A percentile compares a stretch with the other conserved stretches of the same genome.
Evolutionary conservation across 2,888 invertebrate genomes (phyloP).

Genomic region (Melinaea marsaeus): DNA sequence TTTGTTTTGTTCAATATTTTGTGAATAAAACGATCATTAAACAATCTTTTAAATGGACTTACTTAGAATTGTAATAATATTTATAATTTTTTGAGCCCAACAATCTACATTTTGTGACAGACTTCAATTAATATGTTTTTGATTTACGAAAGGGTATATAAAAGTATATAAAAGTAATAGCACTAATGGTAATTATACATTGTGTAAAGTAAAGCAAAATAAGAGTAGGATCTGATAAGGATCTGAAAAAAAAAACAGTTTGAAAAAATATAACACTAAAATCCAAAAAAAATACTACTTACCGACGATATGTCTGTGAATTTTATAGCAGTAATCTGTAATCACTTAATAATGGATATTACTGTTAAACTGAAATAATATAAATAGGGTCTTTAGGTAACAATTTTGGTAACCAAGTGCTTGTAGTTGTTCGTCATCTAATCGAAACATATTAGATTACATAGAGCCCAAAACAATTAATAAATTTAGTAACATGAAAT

Average conservation of each 20-base stretch:
- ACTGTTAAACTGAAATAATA: conserved; percentile 31
- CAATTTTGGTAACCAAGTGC: too few relatives aligned
- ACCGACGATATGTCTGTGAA: conserved; percentile 68
- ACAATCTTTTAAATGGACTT: too few relatives aligned
- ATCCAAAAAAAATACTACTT: conserved; percentile 34
- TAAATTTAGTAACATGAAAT: background rate
- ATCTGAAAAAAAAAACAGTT: conserved; percentile 55
- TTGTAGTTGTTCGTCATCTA: too few relatives aligned
- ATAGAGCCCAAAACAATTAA: background rate
- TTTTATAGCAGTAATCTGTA: conserved; percentile 69
- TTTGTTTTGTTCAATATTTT: too few relatives aligned
- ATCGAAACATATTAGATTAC: too few relatives aligned
- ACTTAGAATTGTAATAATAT: too few relatives aligned
- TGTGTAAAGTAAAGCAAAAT: conserved; percentile 67
- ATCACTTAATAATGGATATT: conserved; percentile 31
- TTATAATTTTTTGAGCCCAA: too few relatives aligned
- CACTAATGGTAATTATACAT: conserved; percentile 60
- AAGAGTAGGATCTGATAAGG: conserved; percentile 66
- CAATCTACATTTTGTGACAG: too few relatives aligned
- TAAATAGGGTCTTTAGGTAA: conserved; percentile 21
- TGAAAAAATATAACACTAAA: background rate
- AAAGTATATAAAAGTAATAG: too few relatives aligned
- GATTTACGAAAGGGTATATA: too few relatives aligned
- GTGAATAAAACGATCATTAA: too few relatives aligned
- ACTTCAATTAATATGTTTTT: too few relatives aligned